These are phyloP conservation scores for Marisa cornuarietis DNA, from an alignment of 1,140 invertebrate genomes.

Conservation along the genomic window DNA sequence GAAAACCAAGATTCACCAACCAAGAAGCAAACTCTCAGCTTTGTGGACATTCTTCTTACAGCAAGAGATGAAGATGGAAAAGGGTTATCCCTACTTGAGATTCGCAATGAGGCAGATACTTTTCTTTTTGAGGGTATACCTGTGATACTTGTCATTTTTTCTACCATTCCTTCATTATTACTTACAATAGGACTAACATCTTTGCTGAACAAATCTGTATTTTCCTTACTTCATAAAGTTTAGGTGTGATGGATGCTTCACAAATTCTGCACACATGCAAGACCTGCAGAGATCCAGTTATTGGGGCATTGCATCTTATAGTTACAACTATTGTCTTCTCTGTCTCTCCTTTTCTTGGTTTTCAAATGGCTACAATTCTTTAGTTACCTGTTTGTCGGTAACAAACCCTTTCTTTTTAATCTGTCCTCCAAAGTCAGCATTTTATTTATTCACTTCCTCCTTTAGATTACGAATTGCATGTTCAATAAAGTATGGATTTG, in stretches of 20 bases:
- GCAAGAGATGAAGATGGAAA: slow-evolving; percentile 46
- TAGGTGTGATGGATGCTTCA: not conserved
- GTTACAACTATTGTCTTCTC: too few relatives aligned
- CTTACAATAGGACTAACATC: too few relatives aligned
- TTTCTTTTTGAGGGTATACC: slow-evolving; percentile 48
- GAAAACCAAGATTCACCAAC: not conserved
- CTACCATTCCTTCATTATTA: too few relatives aligned
- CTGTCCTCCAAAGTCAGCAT: too few relatives aligned
- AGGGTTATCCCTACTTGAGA: slow-evolving; percentile 46
- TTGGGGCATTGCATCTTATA: too few relatives aligned
- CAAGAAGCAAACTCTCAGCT: slow-evolving; percentile 31
- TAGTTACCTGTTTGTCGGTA: too few relatives aligned
- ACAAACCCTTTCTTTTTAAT: too few relatives aligned
- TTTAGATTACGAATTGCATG: not conserved
- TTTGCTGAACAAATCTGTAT: not conserved
- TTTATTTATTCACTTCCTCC: not conserved
- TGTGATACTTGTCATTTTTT: not conserved
- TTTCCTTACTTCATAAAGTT: not conserved
- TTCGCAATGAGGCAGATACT: slow-evolving; percentile 54
- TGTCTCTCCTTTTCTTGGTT: too few relatives aligned
- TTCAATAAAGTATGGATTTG: not conserved
- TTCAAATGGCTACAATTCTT: too few relatives aligned
- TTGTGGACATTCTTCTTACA: slow-evolving; percentile 48
- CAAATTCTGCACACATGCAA: too few relatives aligned
- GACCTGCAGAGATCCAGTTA: too few relatives aligned